Base-by-base conservation (phyloP, 2,113 vertebrate species). In the Gymnarchus niloticus region DNA sequence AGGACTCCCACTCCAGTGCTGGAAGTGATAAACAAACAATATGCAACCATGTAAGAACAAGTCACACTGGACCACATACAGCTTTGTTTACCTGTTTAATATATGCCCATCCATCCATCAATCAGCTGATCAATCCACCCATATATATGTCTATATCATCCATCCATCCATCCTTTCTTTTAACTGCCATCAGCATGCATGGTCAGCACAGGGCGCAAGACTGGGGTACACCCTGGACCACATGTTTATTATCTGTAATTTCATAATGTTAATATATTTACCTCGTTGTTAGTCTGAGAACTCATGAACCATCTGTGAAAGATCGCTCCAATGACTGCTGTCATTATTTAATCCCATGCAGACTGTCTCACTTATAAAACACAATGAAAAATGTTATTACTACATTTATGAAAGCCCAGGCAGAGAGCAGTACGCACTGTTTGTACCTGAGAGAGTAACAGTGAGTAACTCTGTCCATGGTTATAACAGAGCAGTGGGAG, bases 391-490 rank as follows among this genome's bases (percentile, higher is more conserved):
- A 73, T 41, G 33, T 17, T 73, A 73, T 73, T 19, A 73, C 33
- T 73, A n/a, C n/a, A n/a, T 73, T 73, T 37, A 65, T 65, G 25
- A 65, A 65, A 69, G n/a, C n/a, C n/a, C n/a, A n/a, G n/a, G n/a
- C n/a, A 73, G 33, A 73, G 28, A 73, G 41, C 41, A 73, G 41
- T 41, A 33, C 19, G 33, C 65, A 73, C 14, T 65, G 33, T 41
- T 33, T 41, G 33, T 5, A 73, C 2, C 3, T 21, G 33, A 33
- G 33, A 37, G 65, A 73, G 19, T 73, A 73, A 73, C 41, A 37
- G 41, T 73, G n/a, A n/a, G n/a, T n/a, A n/a, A n/a, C n/a, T n/a
- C n/a, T n/a, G n/a, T n/a, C n/a, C n/a, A n/a, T n/a, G n/a, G n/a
- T n/a, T n/a, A n/a, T n/a, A n/a, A n/a, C n/a, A n/a, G n/a, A n/a